Conservation (phyloP, 2,797 vertebrate genomes). For the Mionectes olivaceus region DNA sequence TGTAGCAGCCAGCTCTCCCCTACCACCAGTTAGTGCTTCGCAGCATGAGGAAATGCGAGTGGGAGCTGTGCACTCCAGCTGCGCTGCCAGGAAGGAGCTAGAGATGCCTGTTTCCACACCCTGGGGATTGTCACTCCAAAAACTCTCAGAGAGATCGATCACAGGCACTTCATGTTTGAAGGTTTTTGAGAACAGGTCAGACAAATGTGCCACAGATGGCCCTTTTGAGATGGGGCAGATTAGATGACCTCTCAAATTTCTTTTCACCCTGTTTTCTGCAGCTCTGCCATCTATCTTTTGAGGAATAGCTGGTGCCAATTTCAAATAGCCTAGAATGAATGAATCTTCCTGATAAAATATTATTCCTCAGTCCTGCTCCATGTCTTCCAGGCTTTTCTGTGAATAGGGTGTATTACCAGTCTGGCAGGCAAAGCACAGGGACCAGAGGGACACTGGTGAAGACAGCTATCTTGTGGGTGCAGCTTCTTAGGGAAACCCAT, state of each 20-base stretch:
- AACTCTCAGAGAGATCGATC: not conserved
- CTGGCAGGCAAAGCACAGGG: not conserved
- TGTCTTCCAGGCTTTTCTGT: not conserved
- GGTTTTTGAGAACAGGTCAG: not conserved
- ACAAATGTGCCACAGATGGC: conserved; percentile 12
- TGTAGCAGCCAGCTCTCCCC: not conserved
- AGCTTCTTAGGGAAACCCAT: not conserved
- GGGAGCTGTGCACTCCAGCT: not conserved
- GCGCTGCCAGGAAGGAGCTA: not conserved
- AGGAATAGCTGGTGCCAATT: conserved; percentile 21
- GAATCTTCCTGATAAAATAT: conserved; percentile 14
- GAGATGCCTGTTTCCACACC: not conserved
- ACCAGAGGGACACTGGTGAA: not conserved
- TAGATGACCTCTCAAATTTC: conserved; percentile 28
- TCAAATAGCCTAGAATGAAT: conserved; percentile 2
- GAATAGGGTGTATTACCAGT: not conserved
- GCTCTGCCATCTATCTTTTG: not conserved
- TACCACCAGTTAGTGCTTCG: not conserved
- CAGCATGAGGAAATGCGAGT: not conserved
- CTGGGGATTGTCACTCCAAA: not conserved
- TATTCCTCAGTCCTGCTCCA: not conserved
- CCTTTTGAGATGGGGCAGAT: not conserved
- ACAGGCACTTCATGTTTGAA: not conserved
- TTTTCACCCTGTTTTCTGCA: not conserved
- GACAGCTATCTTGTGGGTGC: not conserved